Evolutionary conservation across 2,113 vertebrate genomes (phyloP), one percentile per base, ranked within the genome.

Genomic region (Motacilla alba): DNA sequence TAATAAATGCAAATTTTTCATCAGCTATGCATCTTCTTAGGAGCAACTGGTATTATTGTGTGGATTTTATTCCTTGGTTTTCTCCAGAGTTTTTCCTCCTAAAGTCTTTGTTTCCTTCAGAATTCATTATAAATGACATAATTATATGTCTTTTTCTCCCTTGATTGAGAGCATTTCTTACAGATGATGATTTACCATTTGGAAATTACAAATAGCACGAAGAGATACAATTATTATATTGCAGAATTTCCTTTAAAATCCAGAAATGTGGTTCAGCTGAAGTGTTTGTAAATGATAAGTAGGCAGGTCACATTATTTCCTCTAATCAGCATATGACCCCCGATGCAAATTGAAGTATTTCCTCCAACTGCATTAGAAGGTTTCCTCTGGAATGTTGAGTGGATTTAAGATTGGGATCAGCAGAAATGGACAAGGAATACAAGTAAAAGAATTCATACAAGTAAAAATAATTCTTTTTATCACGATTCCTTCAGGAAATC

Each of bases 91-190:
- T 96, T 96, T 97, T 85, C 89, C 91, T 97, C 89, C 94, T 97
- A 72, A 92, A 97, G 95, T 96, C 97, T 98, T 98, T 98, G 98
- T 98, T 98, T 97, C 96, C 94, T 97, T 89, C 85, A 90, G 97
- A 96, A 97, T 97, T 97, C 96, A 97, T 97, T 98, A 98, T 94
- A 97, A 97, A 97, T 24, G 85, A 97, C 96, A 97, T 97, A 97
- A 97, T 97, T 97, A 96, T 81, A 97, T 93, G 96, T 96, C 96
- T 97, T 97, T 98, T 97, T 97, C 97, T 96, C 91, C 83, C 92
- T 94, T 97, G 95, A 98, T 96, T 94, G 97, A 98, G 95, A 94
- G 39, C 89, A 92, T 96, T 96, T 97, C 97, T 98, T 96, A 87
- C 90, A 97, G 95, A 97, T 67, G 94, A 94, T 97, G 97, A 97